phyloP scores from a whole-genome alignment of 2,888 invertebrate species.

The Stenodera caucasica region DNA sequence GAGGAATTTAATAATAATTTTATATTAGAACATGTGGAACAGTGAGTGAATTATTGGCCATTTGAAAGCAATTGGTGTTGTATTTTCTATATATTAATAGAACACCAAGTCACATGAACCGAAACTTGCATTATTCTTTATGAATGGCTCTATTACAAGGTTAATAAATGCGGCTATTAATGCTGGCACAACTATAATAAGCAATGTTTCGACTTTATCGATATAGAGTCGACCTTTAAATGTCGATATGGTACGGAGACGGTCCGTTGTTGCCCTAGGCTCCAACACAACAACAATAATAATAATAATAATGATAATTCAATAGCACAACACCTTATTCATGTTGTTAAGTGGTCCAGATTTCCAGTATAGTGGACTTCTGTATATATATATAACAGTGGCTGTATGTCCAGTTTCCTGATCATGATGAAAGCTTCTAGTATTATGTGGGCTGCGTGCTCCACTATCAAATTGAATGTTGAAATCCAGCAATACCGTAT shows the following conservation, averaged over 20 bases:
- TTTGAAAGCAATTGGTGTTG: not conserved
- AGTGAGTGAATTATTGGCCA: not conserved
- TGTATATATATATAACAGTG: not conserved
- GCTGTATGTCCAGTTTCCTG: slow-evolving; percentile 26
- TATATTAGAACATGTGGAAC: not conserved
- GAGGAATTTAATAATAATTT: not conserved
- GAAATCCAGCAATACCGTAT: slow-evolving; percentile 44
- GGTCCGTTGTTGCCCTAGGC: slow-evolving; percentile 17
- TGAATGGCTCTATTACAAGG: slow-evolving; percentile 20
- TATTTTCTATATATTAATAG: not conserved
- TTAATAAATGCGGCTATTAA: slow-evolving; percentile 30
- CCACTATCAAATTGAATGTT: slow-evolving; percentile 40
- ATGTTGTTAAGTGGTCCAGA: slow-evolving; percentile 26
- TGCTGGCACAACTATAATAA: slow-evolving; percentile 27
- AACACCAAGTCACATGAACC: slow-evolving; percentile 20
- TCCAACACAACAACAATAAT: slow-evolving; percentile 4
- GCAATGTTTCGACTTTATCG: slow-evolving; percentile 28
- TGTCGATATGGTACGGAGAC: slow-evolving; percentile 37
- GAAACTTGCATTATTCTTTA: slow-evolving; percentile 27
- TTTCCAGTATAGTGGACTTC: slow-evolving; percentile 10
- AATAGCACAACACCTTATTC: slow-evolving; percentile 29
- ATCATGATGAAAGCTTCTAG: slow-evolving; percentile 38
- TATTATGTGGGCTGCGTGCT: slow-evolving; percentile 39
- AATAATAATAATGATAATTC: too few species aligned
- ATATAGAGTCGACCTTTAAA: slow-evolving; percentile 47